Percentiles rank a stretch among this genome's conserved stretches.
Evolutionary conservation across 2,797 vertebrate genomes (phyloP).

Genomic region (Nyctalus aviator): DNA sequence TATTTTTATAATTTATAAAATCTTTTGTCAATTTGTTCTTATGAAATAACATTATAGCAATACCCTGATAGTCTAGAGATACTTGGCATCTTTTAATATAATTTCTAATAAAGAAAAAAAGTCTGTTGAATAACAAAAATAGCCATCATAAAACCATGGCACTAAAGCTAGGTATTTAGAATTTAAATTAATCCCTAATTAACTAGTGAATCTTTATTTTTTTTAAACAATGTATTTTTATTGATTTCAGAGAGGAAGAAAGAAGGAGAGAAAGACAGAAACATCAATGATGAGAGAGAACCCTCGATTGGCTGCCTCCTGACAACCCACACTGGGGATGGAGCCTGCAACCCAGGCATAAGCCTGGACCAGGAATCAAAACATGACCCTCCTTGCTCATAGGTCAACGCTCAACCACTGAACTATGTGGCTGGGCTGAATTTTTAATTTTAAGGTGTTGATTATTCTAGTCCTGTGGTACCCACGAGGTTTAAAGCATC

Average conservation of each 20-base stretch:
- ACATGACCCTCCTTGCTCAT: too few species aligned
- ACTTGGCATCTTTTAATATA: constrained; percentile 13
- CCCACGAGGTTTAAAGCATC: constrained; percentile 15
- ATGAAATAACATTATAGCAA: constrained; percentile 25
- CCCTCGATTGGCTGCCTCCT: too few species aligned
- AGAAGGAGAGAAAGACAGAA: too few species aligned
- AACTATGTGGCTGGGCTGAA: neutral
- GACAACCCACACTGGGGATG: too few species aligned
- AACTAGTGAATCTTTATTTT: constrained; percentile 34
- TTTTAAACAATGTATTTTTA: too few species aligned
- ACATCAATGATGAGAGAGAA: too few species aligned
- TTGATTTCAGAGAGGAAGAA: too few species aligned
- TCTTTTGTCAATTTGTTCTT: constrained; percentile 41
- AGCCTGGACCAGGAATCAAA: too few species aligned
- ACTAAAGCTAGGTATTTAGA: constrained; percentile 3
- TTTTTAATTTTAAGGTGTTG: constrained; percentile 20
- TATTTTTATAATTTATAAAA: constrained; percentile 56
- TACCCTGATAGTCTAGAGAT: neutral
- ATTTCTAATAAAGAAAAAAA: neutral
- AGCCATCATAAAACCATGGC: neutral
- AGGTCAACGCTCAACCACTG: too few species aligned
- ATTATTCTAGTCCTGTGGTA: neutral
- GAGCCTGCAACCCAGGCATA: too few species aligned
- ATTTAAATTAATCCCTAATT: constrained; percentile 28
- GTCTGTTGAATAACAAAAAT: neutral